These are phyloP conservation scores for Aplysina aerophoba DNA, from an alignment of 37 sponge, comb jelly and placozoan genomes.

Conservation along the genomic window DNA sequence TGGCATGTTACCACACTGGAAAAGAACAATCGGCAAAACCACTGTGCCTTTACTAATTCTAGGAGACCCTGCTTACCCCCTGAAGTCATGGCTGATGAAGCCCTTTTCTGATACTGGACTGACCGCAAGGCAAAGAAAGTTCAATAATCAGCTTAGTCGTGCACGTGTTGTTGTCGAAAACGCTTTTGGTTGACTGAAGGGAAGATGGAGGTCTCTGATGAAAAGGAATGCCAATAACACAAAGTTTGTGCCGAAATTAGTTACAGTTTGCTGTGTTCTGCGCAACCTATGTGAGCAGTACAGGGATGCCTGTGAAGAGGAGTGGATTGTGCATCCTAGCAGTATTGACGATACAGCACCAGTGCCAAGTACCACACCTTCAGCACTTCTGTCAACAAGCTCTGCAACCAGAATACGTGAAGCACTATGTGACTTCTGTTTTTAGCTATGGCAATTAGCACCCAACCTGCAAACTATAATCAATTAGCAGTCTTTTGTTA, in stretches of 20 bases:
- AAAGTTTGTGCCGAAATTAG: constrained; percentile 5
- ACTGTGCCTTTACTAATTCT: constrained; percentile 37
- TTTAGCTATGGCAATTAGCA: no score
- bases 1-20: constrained; percentile 20
- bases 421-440: no score
- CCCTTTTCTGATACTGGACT: constrained; percentile 32
- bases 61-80: constrained; percentile 64
- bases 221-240: constrained; percentile 15
- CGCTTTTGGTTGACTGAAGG: constrained; percentile 31
- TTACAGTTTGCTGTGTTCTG: constrained; percentile 32
- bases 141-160: constrained; percentile 36
- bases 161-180: constrained; percentile 29
- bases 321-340: no score
- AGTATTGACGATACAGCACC: no score
- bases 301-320: constrained; percentile 23
- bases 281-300: constrained; percentile 23
- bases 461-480: no score
- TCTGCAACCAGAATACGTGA: no score
- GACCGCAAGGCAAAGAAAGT: constrained; percentile 13
- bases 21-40: not conserved
- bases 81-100: constrained; percentile 20
- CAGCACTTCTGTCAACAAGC: no score
- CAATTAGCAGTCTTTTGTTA: no score
- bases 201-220: constrained; percentile 35
- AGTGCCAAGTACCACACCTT: no score